A percentile compares a stretch with the other conserved stretches of the same genome.
Conservation (phyloP, 2,113 vertebrate genomes). For the Chionodraco myersi region DNA sequence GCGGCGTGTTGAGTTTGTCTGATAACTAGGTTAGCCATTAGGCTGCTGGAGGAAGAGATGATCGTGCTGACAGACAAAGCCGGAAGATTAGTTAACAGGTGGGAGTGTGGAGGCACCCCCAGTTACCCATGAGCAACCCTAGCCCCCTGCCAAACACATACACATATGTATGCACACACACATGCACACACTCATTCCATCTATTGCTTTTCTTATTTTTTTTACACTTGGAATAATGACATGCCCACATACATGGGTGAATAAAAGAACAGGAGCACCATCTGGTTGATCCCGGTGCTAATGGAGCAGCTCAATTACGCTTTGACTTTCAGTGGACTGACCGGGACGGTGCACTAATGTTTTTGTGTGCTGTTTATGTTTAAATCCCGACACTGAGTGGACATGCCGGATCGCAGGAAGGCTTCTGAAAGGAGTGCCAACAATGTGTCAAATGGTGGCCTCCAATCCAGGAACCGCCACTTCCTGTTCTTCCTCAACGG, state of each 20-base stretch:
- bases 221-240: constrained; percentile 64
- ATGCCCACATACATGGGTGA: constrained; percentile 62
- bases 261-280: constrained; percentile 74
- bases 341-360: constrained; percentile 63
- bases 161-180: neutral
- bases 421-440: neutral
- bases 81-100: constrained; percentile 77
- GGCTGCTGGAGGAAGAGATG: constrained; percentile 45
- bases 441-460: neutral
- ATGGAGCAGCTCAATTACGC: constrained; percentile 79
- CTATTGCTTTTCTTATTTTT: constrained; percentile 20
- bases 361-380: constrained; percentile 51
- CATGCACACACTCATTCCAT: constrained; percentile 15
- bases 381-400: constrained; percentile 29
- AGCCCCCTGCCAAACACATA: constrained; percentile 13
- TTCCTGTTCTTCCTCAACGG: constrained; percentile 9
- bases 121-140: constrained; percentile 2
- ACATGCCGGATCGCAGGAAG: constrained; percentile 16
- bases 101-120: constrained; percentile 29
- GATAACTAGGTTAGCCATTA: constrained; percentile 76
- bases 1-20: constrained; percentile 14
- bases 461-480: constrained; percentile 17
- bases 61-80: constrained; percentile 62
- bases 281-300: constrained; percentile 78
- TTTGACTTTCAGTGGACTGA: constrained; percentile 77